Evolutionary conservation across 2,113 vertebrate genomes (phyloP).

Genomic region (Pongo abelii): DNA sequence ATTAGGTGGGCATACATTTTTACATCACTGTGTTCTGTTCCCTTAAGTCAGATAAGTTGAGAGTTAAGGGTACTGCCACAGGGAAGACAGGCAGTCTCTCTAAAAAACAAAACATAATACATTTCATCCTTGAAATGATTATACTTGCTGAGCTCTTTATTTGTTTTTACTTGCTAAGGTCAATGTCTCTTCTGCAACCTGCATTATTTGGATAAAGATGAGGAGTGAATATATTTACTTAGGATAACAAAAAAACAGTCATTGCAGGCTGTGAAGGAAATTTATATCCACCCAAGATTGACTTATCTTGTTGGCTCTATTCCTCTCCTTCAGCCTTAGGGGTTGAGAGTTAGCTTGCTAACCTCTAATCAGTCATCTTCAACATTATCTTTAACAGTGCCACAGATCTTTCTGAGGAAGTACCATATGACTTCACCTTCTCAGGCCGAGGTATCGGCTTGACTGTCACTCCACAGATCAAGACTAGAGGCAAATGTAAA

Average conservation of each 20-base stretch:
- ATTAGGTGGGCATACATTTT: not conserved
- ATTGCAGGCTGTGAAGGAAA: not conserved
- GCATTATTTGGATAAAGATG: not conserved
- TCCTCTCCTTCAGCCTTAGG: not conserved
- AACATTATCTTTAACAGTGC: not conserved
- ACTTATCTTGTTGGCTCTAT: not conserved
- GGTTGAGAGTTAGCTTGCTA: not conserved
- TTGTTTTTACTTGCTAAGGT: not conserved
- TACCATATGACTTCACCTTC: constrained; percentile 84
- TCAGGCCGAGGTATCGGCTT: constrained; percentile 86
- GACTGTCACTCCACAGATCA: constrained; percentile 85
- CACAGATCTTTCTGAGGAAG: constrained; percentile 82
- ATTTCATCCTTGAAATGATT: not conserved
- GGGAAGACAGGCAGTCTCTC: not conserved
- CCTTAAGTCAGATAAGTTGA: not conserved
- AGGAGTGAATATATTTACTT: not conserved
- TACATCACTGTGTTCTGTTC: not conserved
- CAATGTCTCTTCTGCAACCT: not conserved
- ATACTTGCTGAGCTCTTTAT: not conserved
- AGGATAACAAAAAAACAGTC: not conserved
- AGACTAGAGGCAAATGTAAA: constrained; percentile 81
- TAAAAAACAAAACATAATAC: not conserved
- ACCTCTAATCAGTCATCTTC: not conserved
- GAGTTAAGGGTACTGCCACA: not conserved
- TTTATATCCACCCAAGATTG: not conserved